A percentile compares a stretch with the other conserved stretches of the same genome.
Conservation (phyloP, 2,797 vertebrate genomes). For the Poeciliopsis presidionis region DNA sequence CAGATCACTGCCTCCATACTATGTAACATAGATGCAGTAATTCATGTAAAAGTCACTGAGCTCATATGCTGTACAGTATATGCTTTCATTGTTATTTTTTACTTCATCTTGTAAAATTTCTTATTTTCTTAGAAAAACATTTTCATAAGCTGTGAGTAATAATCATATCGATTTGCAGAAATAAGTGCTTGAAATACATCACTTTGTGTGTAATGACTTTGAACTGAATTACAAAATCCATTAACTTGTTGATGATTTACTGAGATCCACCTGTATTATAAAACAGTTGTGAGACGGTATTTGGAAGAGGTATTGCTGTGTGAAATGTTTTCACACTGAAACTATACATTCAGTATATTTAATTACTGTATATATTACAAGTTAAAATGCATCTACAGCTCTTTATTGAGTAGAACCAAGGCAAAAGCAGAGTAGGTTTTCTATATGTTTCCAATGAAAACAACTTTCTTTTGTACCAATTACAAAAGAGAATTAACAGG, state of each 20-base stretch:
- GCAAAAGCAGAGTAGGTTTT: neutral
- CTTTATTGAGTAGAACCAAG: neutral
- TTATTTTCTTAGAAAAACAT: neutral
- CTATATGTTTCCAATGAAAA: neutral
- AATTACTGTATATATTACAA: neutral
- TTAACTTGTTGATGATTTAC: neutral
- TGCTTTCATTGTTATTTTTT: neutral
- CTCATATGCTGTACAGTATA: neutral
- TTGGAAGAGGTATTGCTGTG: neutral
- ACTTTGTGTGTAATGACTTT: too few species aligned
- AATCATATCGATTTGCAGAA: neutral
- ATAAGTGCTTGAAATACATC: neutral
- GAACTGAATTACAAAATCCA: neutral
- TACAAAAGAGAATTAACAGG: neutral
- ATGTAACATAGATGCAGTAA: neutral
- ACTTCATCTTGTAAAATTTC: neutral
- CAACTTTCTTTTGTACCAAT: neutral
- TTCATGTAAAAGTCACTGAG: neutral
- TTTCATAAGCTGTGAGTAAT: neutral
- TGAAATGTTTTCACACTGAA: neutral
- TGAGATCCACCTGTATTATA: neutral
- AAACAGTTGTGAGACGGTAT: neutral
- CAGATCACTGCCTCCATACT: neutral
- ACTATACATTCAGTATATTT: neutral
- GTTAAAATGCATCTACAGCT: neutral